phyloP scores from a whole-genome alignment of 2,888 invertebrate species.

The Tenthredo scrophulariae region DNA sequence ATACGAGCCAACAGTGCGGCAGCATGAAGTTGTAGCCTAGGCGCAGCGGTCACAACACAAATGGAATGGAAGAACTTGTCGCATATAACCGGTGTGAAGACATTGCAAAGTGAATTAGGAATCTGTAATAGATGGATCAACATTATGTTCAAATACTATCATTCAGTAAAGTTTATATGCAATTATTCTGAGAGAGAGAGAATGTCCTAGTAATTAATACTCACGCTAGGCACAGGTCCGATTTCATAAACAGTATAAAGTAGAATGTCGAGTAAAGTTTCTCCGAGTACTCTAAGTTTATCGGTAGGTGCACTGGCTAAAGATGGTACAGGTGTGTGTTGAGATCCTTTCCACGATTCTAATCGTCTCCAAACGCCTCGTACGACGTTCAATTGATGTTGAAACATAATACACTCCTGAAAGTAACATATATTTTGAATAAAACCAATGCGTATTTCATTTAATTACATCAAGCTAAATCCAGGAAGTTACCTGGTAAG shows the following conservation, averaged over 20 bases:
- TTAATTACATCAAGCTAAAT: background rate
- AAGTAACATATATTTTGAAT: slow-evolving; percentile 58
- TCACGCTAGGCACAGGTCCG: slow-evolving; percentile 78
- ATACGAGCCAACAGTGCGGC: slow-evolving; percentile 89
- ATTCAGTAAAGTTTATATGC: background rate
- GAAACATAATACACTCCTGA: slow-evolving; percentile 92
- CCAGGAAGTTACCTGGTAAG: slow-evolving; percentile 78
- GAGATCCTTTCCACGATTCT: slow-evolving; percentile 80
- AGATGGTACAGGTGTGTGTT: slow-evolving; percentile 77
- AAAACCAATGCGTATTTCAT: background rate
- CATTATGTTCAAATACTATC: background rate
- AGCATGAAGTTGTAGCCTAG: slow-evolving; percentile 88
- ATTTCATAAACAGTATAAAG: slow-evolving; percentile 85
- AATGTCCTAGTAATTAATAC: slow-evolving; percentile 59
- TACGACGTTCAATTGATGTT: slow-evolving; percentile 93
- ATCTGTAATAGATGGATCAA: slow-evolving; percentile 66
- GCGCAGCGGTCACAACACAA: slow-evolving; percentile 87
- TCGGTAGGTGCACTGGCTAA: slow-evolving; percentile 87
- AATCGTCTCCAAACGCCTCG: slow-evolving; percentile 87
- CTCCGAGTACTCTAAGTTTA: slow-evolving; percentile 90
- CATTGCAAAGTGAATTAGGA: slow-evolving; percentile 74
- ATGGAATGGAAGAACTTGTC: slow-evolving; percentile 86
- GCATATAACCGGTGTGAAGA: slow-evolving; percentile 78
- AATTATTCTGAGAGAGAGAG: slow-evolving; percentile 20
- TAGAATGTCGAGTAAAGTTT: slow-evolving; percentile 90